Evolutionary conservation across 35 echinoderm and acorn worm species (phyloP), one percentile per base, ranked within the genome.

Genomic region (Amphiura filiformis): DNA sequence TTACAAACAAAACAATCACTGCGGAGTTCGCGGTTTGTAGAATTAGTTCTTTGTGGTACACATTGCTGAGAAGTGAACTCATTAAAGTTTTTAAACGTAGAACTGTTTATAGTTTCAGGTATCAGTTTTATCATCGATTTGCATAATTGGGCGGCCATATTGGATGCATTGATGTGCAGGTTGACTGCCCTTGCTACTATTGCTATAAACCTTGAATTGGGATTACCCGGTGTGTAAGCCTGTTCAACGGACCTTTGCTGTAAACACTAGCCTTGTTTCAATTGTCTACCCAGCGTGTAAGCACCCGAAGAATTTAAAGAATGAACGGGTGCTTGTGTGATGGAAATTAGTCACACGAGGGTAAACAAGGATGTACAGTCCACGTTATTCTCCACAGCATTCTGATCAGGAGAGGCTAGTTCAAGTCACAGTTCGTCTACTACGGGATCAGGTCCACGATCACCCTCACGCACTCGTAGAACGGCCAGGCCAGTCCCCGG

Each of bases 361-460:
- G 75, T 64, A 57, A 76, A 56, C 35, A 75, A 90, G 36, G 52
- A 94, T 90, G 88, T 80, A 94, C 82, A 90, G 82, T 76, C 89
- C 93, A 56, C 82, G 93, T 23, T 88, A 84, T 32, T 94, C 93
- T 26, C 93, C 93, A 35, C 78, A 81, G 64, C 83, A 88, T 39
- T 75, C 26, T 37, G 86, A 93, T 76, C 83, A 93, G 80, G 91
- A 32, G 82, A 57, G 36, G 84, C 75, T 0, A 81, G 80, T 65
- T 83, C 78, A 31, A 91, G 76, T 39, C 93, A 87, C 75, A 84
- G 84, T 56, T 83, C 83, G n/a, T 92, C 93, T 52, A 90, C 93
- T 61, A 86, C 93, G 76, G 87, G 81, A 14, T 94, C 96, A 34
- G 87, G 89, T 22, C 78, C 93, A 76, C 82, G 82, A 32, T 94